Evolutionary conservation across 2,113 vertebrate species (phyloP).

Genomic region (Emydura subglobosa): DNA sequence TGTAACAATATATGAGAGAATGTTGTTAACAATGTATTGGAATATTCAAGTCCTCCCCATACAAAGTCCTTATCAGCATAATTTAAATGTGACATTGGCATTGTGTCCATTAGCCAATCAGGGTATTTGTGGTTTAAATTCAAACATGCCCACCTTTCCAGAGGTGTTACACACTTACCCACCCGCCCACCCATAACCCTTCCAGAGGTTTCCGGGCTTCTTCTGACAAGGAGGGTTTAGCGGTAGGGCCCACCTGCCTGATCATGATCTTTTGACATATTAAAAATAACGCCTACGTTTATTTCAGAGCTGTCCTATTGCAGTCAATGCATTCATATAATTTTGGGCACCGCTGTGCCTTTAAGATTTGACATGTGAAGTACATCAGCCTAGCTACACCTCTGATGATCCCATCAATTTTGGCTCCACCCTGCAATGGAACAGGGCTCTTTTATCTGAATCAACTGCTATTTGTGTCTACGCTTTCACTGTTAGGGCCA

Average conservation of each 20-base stretch:
- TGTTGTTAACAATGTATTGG: neutral
- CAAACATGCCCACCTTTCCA: neutral
- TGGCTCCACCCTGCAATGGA: neutral
- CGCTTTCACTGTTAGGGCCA: neutral
- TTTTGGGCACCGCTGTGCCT: neutral
- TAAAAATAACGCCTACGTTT: neutral
- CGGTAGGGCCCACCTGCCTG: neutral
- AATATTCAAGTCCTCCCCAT: rapidly evolving
- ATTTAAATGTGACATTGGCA: rapidly evolving
- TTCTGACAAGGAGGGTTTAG: neutral
- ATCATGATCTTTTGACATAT: neutral
- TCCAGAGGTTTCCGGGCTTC: neutral
- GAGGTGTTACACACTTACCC: neutral
- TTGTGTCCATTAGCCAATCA: neutral
- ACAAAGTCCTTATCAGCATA: neutral
- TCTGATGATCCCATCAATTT: neutral
- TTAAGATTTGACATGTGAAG: neutral
- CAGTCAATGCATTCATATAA: neutral
- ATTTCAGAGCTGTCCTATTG: neutral
- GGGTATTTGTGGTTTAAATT: neutral
- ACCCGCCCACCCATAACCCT: neutral
- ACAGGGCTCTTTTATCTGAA: neutral
- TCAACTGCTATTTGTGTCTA: neutral
- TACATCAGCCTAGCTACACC: rapidly evolving
- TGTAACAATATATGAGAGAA: neutral